Evolutionary conservation across 2,888 invertebrate genomes (phyloP).

Genomic region (Notocelia uddmanniana): DNA sequence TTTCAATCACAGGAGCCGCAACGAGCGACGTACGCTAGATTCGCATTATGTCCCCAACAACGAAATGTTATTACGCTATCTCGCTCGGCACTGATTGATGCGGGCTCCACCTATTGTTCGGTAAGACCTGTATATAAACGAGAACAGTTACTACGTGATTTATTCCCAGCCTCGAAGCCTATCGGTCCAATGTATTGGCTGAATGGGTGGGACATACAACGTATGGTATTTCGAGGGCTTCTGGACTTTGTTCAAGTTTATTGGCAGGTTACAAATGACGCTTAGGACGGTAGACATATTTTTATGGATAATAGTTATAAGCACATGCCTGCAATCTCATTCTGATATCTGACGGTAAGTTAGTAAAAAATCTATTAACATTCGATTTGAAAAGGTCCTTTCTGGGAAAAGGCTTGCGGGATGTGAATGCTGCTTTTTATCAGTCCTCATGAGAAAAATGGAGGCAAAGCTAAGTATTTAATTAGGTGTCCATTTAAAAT

Average conservation of each 20-base stretch:
- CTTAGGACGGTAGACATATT: too few relatives aligned
- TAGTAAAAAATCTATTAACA: too few relatives aligned
- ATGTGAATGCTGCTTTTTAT: too few relatives aligned
- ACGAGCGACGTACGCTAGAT: conserved; percentile 10
- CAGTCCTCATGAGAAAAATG: background rate
- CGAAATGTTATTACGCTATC: conserved; percentile 41
- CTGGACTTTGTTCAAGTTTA: background rate
- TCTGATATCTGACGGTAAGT: too few relatives aligned
- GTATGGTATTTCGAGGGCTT: background rate
- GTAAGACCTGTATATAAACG: conserved; percentile 45
- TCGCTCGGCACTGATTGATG: conserved; percentile 46
- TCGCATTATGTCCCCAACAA: conserved; percentile 27
- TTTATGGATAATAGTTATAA: too few relatives aligned
- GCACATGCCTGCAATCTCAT: too few relatives aligned
- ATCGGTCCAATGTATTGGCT: conserved; percentile 21
- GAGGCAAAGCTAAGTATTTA: too few relatives aligned
- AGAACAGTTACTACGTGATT: conserved; percentile 36
- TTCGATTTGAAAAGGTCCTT: too few relatives aligned
- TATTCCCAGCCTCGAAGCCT: conserved; percentile 38
- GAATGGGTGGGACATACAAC: background rate
- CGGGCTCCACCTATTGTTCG: conserved; percentile 46
- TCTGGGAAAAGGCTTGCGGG: too few relatives aligned
- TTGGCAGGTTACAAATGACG: background rate
- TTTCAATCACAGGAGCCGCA: background rate
- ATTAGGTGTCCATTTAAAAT: too few relatives aligned